A percentile compares a stretch with the other conserved stretches of the same genome.
phyloP scores from a whole-genome alignment of 1,140 invertebrate species.

The Armadillidium nasatum region DNA sequence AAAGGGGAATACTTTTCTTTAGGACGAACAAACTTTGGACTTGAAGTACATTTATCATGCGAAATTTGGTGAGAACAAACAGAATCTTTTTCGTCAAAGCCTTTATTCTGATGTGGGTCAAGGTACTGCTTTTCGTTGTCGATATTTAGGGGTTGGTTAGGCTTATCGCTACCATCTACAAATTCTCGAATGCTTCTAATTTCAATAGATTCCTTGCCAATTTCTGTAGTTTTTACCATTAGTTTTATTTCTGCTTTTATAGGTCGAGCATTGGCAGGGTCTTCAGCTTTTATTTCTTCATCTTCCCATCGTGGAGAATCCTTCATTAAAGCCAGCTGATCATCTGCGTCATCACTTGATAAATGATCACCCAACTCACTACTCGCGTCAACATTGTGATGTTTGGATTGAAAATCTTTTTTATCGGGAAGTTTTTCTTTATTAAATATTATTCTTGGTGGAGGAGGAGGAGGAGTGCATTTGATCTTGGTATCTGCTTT shows the following conservation, averaged over 20 bases:
- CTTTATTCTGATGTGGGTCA: background rate
- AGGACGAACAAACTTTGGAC: constrained; percentile 42
- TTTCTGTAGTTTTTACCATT: constrained; percentile 53
- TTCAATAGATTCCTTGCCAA: constrained; percentile 55
- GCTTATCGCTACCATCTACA: constrained; percentile 46
- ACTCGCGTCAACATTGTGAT: background rate
- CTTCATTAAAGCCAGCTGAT: constrained; percentile 40
- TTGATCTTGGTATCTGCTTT: background rate
- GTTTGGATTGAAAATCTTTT: no score
- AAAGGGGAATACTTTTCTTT: constrained; percentile 28
- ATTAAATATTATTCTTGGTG: background rate
- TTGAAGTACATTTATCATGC: constrained; percentile 26
- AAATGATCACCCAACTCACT: constrained; percentile 37
- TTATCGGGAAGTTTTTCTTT: background rate
- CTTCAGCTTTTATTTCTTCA: constrained; percentile 43
- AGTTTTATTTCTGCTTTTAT: constrained; percentile 55
- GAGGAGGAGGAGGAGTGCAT: background rate
- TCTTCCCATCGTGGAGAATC: constrained; percentile 44
- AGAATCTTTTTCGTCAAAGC: background rate
- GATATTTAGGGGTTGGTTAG: background rate
- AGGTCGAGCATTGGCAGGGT: constrained; percentile 40
- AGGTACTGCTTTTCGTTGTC: background rate
- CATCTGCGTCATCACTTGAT: constrained; percentile 39
- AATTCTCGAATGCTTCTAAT: constrained; percentile 54
- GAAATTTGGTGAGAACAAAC: background rate